phyloP scores from a whole-genome alignment of 92 coral and sea anemone genomes.

The Zoanthus gigantus region DNA sequence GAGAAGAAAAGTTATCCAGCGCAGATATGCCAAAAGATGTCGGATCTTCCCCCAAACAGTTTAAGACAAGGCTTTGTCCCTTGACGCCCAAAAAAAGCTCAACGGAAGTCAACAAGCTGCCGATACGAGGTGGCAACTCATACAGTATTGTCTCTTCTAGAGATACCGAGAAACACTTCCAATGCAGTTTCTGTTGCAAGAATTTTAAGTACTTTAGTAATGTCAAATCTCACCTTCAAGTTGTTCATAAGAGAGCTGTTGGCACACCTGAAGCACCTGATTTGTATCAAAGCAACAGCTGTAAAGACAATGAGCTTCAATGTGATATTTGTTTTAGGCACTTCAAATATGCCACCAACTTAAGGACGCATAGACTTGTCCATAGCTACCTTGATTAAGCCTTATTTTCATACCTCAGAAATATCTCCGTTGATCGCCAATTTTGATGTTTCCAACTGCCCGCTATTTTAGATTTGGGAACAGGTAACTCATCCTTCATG shows the following conservation, averaged over 20 bases:
- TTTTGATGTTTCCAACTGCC: no score
- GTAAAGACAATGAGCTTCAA: constrained; percentile 44
- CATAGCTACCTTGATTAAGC: constrained; percentile 53
- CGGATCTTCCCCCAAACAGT: background rate
- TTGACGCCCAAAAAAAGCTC: constrained; percentile 12
- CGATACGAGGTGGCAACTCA: background rate
- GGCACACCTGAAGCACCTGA: constrained; percentile 31
- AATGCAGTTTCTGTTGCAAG: constrained; percentile 74
- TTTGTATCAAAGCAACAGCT: constrained; percentile 10
- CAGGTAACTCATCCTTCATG: no score
- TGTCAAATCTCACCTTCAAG: constrained; percentile 76
- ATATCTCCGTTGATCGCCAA: no score
- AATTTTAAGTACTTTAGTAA: constrained; percentile 84
- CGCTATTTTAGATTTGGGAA: no score
- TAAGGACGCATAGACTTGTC: constrained; percentile 81
- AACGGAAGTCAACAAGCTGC: background rate
- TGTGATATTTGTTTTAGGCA: constrained; percentile 79
- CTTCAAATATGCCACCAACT: constrained; percentile 83
- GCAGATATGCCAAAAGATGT: background rate
- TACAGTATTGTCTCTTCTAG: constrained; percentile 36
- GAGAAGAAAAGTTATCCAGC: background rate
- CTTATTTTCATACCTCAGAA: no score
- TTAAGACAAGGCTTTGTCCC: constrained; percentile 23
- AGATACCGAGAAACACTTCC: constrained; percentile 52
- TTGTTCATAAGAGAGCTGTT: constrained; percentile 74